Percentiles rank a stretch among this genome's conserved stretches.
Conservation (phyloP, 2,113 vertebrate species). For the Paedocypris sp. region DNA sequence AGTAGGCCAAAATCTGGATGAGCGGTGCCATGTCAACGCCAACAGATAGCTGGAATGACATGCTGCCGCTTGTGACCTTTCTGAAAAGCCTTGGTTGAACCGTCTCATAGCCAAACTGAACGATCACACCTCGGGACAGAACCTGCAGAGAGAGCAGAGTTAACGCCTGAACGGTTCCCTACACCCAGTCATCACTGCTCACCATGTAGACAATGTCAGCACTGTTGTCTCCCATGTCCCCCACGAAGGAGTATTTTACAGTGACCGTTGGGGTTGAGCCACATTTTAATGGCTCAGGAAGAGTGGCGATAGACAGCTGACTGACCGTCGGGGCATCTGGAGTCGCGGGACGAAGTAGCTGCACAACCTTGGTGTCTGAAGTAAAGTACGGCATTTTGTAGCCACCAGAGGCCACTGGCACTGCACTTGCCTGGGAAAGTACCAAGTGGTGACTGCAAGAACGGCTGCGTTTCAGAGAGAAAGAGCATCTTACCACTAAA, state of each 20-base stretch:
- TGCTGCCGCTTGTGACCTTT: constrained; percentile 44
- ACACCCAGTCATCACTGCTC: constrained; percentile 2
- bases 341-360: background rate
- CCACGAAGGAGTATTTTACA: constrained; percentile 43
- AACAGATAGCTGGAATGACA: constrained; percentile 56
- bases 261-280: constrained; percentile 18
- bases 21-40: constrained; percentile 52
- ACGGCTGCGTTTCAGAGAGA: background rate
- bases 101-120: constrained; percentile 43
- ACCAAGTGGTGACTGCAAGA: background rate
- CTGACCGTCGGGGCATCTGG: constrained; percentile 33
- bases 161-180: background rate
- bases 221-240: constrained; percentile 28
- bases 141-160: constrained; percentile 47
- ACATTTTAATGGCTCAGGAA: constrained; percentile 37
- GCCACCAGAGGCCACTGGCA: accelerated
- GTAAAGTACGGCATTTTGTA: constrained; percentile 1
- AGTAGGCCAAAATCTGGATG: constrained; percentile 58
- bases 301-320: constrained; percentile 37
- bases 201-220: constrained; percentile 50
- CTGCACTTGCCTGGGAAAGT: constrained; percentile 29
- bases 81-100: constrained; percentile 37
- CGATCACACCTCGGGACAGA: constrained; percentile 57
- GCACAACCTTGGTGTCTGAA: background rate
- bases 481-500: background rate